Conservation (phyloP, 2,113 vertebrate genomes). For the Beaufortia kweichowensis region DNA sequence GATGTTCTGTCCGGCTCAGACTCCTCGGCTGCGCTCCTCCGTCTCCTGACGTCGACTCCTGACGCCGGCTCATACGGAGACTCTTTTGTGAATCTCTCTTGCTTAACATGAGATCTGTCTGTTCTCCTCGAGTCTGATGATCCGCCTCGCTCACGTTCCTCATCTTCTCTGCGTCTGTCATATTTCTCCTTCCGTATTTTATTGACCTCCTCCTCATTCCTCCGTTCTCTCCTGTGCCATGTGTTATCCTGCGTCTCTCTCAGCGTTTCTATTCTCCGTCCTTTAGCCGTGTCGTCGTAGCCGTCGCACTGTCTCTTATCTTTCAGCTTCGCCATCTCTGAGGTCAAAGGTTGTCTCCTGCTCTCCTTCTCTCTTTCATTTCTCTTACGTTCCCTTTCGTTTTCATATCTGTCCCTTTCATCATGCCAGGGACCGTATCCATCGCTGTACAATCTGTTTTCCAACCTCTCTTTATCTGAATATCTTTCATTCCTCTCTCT, state of each 20-base stretch:
- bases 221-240: not conserved
- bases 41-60: not conserved
- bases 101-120: not conserved
- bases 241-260: not conserved
- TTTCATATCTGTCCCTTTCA: constrained; percentile 23
- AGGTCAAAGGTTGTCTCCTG: constrained; percentile 67
- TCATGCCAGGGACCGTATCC: constrained; percentile 45
- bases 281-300: not conserved
- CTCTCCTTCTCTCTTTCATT: constrained; percentile 3
- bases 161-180: constrained; percentile 28
- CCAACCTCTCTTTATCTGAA: constrained; percentile 30
- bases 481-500: constrained; percentile 57
- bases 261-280: not conserved
- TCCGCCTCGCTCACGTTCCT: constrained; percentile 6
- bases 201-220: not conserved
- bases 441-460: constrained; percentile 37
- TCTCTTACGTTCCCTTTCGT: constrained; percentile 47
- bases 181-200: constrained; percentile 60
- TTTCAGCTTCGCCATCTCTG: constrained; percentile 54
- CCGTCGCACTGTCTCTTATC: not conserved
- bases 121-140: not conserved
- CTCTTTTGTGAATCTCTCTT: not conserved
- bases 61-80: not conserved
- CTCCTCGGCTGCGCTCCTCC: not conserved
- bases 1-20: not conserved